Evolutionary conservation across 2,797 vertebrate genomes (phyloP), one percentile per base, ranked within the genome.

Genomic region (Loriculus beryllinus): DNA sequence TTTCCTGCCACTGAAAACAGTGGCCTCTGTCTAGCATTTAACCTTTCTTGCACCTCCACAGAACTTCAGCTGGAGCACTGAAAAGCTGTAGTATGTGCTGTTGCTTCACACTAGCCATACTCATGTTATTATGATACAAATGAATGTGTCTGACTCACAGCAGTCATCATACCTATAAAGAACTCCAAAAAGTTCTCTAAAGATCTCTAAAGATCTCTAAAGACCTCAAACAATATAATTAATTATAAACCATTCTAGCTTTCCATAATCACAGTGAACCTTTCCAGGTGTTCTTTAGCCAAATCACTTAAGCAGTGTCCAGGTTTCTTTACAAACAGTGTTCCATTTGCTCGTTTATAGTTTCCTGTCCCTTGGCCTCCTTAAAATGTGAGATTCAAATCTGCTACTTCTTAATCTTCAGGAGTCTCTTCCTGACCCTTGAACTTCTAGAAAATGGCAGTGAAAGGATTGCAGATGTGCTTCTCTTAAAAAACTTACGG

Each of bases 361-460:
- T 82, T 95, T 97, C 77, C 79, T 96, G 83, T 87, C 87, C 63
- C 83, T 86, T 88, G 89, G 56, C 52, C 64, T 82, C 91, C 93
- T 93, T 92, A 81, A 90, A 94, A 72, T 0, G 14, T 63, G 28
- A 39, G 39, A 88, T 77, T 89, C 68, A 64, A 94, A 87, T 90
- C 63, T 85, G 56, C 62, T 77, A 14, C 57, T 90, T 54, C 88
- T 65, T 82, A 91, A 82, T 94, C 60, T 86, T 85, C 64, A 86
- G 43, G 39, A 80, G 87, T 86, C 62, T 95, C 68, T 48, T 48
- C 54, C 49, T 57, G 87, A 93, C 89, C 81, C 54, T 57, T 72
- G 83, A 95, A 89, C 64, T 63, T 90, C 76, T 79, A 60, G 92
- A 93, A 94, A 90, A 96, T 16, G 79, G 63, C 59, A 86, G 70